Evolutionary conservation across 2,888 invertebrate genomes (phyloP), one percentile per base, ranked within the genome.

Genomic region (Trilocha varians): DNA sequence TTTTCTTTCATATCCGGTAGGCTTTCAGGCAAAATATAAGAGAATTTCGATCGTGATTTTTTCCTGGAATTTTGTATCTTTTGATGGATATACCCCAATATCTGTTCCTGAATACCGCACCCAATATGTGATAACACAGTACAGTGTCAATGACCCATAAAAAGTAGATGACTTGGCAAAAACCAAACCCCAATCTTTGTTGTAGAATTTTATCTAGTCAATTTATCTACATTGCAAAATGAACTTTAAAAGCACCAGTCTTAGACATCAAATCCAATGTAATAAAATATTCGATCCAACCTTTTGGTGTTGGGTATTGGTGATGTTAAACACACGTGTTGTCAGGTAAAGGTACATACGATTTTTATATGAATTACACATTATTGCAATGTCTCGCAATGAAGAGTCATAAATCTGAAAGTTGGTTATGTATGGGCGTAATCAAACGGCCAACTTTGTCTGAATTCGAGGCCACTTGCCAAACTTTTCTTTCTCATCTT

Each of bases 281-380:
- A 0, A 0, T 1, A 5, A 4, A 0, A 16, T 34, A 25, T 15
- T 34, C 18, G 38, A 45, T 52, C 17, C 11, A 43, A 32, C 39
- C 32, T 49, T 53, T 38, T 14, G n/a, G 18, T 3, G 25, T 3
- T 40, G 39, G 36, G 43, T 16, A 18, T 51, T 51, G 45, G 55
- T 49, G 55, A 58, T 69, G 75, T 78, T 73, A 70, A 65, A 64
- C 59, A 65, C 77, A 76, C 62, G 59, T 76, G 78, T 66, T 72
- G 63, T 69, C 66, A 78, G 77, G 78, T 78, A 73, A 65, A 69
- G 60, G 57, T 54, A 58, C 63, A 56, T 53, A 58, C 67, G 72
- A 70, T 74, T 69, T 68, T 67, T 67, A 63, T 60, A 46, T 48
- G 64, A 68, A 68, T 70, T 67, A 65, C 5, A 13, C 5, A 13